phyloP scores from a whole-genome alignment of 2,888 invertebrate species.

The Acrocera orbiculus region DNA sequence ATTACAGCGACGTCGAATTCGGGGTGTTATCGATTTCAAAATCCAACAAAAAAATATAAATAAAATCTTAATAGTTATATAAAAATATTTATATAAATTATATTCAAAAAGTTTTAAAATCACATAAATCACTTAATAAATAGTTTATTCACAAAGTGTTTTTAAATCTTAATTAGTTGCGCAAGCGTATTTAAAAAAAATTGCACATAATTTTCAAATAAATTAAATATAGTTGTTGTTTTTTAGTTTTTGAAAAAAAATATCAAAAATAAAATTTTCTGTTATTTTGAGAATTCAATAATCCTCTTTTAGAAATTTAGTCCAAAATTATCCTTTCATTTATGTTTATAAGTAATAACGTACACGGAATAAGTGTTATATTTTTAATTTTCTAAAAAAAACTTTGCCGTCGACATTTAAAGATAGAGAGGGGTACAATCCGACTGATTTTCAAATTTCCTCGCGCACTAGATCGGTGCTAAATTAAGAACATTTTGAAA shows the following conservation, averaged over 20 bases:
- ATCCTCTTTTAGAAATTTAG: conserved; percentile 7
- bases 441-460: conserved; percentile 11
- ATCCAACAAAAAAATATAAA: too few relatives aligned
- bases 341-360: conserved; percentile 11
- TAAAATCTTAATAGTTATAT: too few relatives aligned
- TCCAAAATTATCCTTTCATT: conserved; percentile 12
- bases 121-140: too few relatives aligned
- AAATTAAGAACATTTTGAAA: conserved; percentile 13
- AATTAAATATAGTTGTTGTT: too few relatives aligned
- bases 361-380: conserved; percentile 10
- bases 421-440: conserved; percentile 12
- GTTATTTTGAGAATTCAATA: conserved; percentile 2
- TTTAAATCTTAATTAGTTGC: too few relatives aligned
- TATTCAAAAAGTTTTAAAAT: too few relatives aligned
- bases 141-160: too few relatives aligned
- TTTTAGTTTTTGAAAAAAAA: conserved; percentile 3
- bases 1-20: too few relatives aligned
- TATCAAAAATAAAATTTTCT: conserved; percentile 3
- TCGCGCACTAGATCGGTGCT: conserved; percentile 10
- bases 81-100: too few relatives aligned
- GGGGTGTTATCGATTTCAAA: too few relatives aligned
- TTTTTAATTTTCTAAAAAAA: conserved; percentile 11
- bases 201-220: too few relatives aligned
- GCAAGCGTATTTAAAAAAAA: too few relatives aligned
- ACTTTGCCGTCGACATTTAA: conserved; percentile 10